phyloP scores from a whole-genome alignment of 2,888 invertebrate genomes.

The Tipula helvola region DNA sequence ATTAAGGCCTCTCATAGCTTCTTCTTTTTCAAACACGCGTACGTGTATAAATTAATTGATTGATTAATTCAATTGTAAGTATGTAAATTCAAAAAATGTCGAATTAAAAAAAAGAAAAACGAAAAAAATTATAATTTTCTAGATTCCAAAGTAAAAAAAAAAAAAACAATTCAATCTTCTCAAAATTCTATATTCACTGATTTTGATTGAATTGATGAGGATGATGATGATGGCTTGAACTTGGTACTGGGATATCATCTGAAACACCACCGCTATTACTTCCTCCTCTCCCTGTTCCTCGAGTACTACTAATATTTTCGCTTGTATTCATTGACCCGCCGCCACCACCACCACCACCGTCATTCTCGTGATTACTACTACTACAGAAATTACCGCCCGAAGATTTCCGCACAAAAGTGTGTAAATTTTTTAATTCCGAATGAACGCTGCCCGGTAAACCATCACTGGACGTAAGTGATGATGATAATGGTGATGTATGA shows the following conservation, averaged over 20 bases:
- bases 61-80: neutral
- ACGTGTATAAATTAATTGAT: neutral
- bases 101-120: neutral
- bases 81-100: neutral
- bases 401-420: conserved; percentile 32
- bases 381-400: conserved; percentile 10
- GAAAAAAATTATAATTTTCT: neutral
- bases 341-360: neutral
- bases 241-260: conserved; percentile 16
- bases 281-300: neutral
- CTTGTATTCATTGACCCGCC: neutral
- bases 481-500: conserved; percentile 48
- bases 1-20: conserved; percentile 4
- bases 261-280: conserved; percentile 12
- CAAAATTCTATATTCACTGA: neutral
- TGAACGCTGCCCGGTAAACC: conserved; percentile 35
- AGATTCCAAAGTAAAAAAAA: neutral
- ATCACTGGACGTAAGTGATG: conserved; percentile 48
- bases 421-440: conserved; percentile 47
- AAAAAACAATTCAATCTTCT: neutral
- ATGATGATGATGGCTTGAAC: conserved; percentile 15
- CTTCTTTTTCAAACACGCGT: neutral
- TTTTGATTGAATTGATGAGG: neutral
- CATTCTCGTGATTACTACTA: neutral
- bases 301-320: neutral